Conservation (phyloP, 30 jellyfish, hydroid and myxozoan species). For the Nemopilema nomurai region DNA sequence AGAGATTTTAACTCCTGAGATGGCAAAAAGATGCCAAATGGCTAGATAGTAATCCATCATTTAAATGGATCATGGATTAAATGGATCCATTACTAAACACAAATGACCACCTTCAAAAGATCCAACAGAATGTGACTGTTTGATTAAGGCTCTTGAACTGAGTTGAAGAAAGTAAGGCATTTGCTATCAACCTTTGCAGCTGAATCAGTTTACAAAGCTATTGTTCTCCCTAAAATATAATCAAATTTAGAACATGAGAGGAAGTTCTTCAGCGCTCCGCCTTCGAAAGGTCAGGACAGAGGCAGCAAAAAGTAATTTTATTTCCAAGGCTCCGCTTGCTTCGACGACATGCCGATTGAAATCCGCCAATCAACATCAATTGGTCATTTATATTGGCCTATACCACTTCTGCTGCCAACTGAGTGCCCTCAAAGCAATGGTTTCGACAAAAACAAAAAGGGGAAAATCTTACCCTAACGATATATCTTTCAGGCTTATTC, state of each 20-base stretch:
- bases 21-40: slow-evolving; percentile 28
- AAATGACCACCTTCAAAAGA: neutral
- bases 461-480: neutral
- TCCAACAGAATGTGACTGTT: slow-evolving; percentile 14
- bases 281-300: slow-evolving; percentile 25
- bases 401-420: neutral
- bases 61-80: neutral
- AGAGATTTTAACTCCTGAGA: slow-evolving; percentile 30
- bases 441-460: neutral
- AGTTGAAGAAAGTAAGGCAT: neutral
- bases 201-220: slow-evolving; percentile 1
- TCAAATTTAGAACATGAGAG: slow-evolving; percentile 19
- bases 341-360: slow-evolving; percentile 25
- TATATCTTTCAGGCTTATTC: neutral
- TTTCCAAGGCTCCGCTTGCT: slow-evolving; percentile 39
- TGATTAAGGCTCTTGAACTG: slow-evolving; percentile 9
- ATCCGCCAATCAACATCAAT: neutral
- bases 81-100: slow-evolving; percentile 11
- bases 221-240: neutral
- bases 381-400: neutral
- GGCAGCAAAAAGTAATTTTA: slow-evolving; percentile 26
- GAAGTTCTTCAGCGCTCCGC: slow-evolving; percentile 34
- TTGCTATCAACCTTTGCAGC: neutral
- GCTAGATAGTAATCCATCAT: slow-evolving; percentile 37
- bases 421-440: neutral